Percentiles rank a stretch among this genome's conserved stretches.
Conservation (phyloP, 2,113 vertebrate genomes). For the Brevimyrus niger region DNA sequence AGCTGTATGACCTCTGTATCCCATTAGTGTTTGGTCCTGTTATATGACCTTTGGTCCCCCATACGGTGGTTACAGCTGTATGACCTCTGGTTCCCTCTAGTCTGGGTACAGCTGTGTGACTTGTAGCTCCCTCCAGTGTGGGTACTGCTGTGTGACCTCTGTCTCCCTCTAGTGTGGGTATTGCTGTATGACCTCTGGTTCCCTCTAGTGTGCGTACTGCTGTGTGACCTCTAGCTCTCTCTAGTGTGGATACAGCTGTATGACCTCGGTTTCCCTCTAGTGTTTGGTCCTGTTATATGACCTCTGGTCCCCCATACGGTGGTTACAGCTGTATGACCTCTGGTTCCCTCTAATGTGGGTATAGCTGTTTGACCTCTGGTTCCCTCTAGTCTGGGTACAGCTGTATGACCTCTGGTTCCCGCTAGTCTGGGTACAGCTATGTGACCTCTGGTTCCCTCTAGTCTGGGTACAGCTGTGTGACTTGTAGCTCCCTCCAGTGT, state of each 20-base stretch:
- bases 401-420: too few relatives aligned
- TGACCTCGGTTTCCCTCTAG: constrained; percentile 42
- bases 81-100: not conserved
- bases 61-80: not conserved
- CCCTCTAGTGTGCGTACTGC: constrained; percentile 64
- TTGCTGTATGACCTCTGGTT: not conserved
- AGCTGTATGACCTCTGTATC: not conserved
- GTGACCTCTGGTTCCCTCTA: not conserved
- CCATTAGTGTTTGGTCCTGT: constrained; percentile 64
- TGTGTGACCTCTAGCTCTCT: constrained; percentile 28
- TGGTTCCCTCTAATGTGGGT: constrained; percentile 43
- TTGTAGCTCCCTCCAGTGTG: too few relatives aligned
- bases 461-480: too few relatives aligned
- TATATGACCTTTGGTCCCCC: constrained; percentile 26
- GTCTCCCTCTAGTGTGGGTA: too few relatives aligned
- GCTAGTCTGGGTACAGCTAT: constrained; percentile 49
- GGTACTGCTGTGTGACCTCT: not conserved
- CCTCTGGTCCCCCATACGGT: constrained; percentile 54
- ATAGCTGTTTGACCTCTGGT: constrained; percentile 45
- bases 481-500: too few relatives aligned
- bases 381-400: not conserved
- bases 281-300: constrained; percentile 24
- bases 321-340: constrained; percentile 49
- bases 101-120: not conserved
- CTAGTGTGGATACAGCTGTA: not conserved